These are phyloP conservation scores for Datnioides undecimradiatus DNA, from an alignment of 2,113 vertebrate genomes.

Conservation along the genomic window DNA sequence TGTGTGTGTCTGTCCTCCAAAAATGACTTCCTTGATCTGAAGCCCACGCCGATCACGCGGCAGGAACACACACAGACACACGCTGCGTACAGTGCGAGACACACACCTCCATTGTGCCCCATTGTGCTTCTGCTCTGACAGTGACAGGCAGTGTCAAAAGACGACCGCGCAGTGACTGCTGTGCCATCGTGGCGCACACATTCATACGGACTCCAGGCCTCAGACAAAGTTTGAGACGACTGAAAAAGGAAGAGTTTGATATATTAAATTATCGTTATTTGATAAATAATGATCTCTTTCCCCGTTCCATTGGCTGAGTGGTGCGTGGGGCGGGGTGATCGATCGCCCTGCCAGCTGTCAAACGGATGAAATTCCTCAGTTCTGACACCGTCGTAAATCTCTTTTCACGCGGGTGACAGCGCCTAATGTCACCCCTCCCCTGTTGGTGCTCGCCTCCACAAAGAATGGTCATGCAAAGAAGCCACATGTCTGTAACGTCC, in stretches of 20 bases:
- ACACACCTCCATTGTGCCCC: constrained; percentile 24
- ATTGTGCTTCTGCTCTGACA: constrained; percentile 26
- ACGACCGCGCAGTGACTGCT: constrained; percentile 1
- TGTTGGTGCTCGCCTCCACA: constrained; percentile 15
- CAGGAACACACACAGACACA: constrained; percentile 9
- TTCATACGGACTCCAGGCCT: not conserved
- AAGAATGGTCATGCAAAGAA: constrained; percentile 43
- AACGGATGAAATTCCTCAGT: constrained; percentile 61
- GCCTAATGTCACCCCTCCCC: constrained; percentile 43
- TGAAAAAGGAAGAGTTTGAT: constrained; percentile 32
- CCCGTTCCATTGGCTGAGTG: constrained; percentile 55
- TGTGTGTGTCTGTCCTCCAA: not conserved
- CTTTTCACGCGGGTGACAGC: constrained; percentile 46
- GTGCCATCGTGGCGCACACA: not conserved
- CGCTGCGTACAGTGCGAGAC: constrained; percentile 4
- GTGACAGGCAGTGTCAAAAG: constrained; percentile 24
- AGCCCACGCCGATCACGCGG: constrained; percentile 10
- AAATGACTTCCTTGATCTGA: constrained; percentile 52
- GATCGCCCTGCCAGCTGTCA: constrained; percentile 70
- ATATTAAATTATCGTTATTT: constrained; percentile 49
- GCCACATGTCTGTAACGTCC: constrained; percentile 23
- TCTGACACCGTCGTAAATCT: constrained; percentile 70
- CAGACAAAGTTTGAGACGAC: constrained; percentile 14
- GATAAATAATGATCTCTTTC: constrained; percentile 56
- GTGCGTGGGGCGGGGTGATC: constrained; percentile 50